These are phyloP conservation scores for Hyperoodon ampullatus DNA, from an alignment of 2,113 vertebrate species.

Conservation along the genomic window DNA sequence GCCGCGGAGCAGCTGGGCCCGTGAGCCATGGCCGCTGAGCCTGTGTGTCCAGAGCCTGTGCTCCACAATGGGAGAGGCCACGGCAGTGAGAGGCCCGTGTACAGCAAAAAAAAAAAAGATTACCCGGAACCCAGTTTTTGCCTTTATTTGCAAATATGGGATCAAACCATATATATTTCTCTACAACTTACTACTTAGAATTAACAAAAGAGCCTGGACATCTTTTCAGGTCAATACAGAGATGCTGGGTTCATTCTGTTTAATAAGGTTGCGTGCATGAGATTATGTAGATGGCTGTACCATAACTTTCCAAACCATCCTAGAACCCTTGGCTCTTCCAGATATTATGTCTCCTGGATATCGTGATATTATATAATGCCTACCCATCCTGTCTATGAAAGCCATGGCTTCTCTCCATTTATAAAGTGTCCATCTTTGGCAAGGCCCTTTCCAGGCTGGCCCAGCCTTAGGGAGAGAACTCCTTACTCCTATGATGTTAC, in stretches of 20 bases:
- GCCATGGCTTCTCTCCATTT: not conserved
- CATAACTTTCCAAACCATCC: not conserved
- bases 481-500: not conserved
- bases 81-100: no score
- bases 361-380: no score
- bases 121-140: not conserved
- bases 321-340: not conserved
- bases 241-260: not conserved
- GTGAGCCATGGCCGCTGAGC: no score
- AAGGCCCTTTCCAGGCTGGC: not conserved
- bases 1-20: no score
- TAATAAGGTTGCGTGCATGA: no score
- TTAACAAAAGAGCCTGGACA: not conserved
- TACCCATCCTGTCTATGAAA: accelerated
- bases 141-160: not conserved
- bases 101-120: not conserved
- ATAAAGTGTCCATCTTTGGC: not conserved
- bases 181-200: not conserved
- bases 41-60: no score
- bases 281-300: accelerated
- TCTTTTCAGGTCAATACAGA: not conserved
- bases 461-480: not conserved
- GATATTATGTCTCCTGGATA: not conserved
- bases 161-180: not conserved
- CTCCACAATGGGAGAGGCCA: no score